phyloP scores from a whole-genome alignment of 2,888 invertebrate species.

The Nymphalis c-album region DNA sequence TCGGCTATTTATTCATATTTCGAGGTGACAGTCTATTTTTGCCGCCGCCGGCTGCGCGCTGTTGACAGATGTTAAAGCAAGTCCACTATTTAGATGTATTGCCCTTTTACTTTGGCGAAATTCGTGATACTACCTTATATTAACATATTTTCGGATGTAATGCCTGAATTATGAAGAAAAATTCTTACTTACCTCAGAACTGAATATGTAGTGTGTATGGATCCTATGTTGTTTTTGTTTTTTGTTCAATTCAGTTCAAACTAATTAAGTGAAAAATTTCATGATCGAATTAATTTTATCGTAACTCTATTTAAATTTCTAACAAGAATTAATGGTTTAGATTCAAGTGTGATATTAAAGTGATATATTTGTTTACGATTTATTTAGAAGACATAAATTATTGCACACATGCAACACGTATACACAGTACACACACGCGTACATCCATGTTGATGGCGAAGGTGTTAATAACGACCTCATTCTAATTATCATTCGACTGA shows the following conservation, averaged over 20 bases:
- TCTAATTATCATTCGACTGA: slow-evolving; percentile 16
- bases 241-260: no score
- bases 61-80: slow-evolving; percentile 32
- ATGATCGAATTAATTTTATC: background rate
- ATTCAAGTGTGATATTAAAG: background rate
- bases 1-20: slow-evolving; percentile 59
- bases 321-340: background rate
- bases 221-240: background rate
- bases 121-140: background rate
- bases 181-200: no score
- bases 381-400: background rate
- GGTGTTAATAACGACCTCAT: slow-evolving; percentile 7
- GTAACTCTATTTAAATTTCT: background rate
- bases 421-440: background rate
- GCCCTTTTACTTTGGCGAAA: slow-evolving; percentile 24
- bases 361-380: background rate
- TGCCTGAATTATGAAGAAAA: no score
- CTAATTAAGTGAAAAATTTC: background rate
- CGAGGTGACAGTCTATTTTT: slow-evolving; percentile 65
- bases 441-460: background rate
- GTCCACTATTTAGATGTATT: slow-evolving; percentile 16
- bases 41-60: slow-evolving; percentile 42
- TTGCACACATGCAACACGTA: background rate
- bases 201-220: no score
- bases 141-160: no score